Evolutionary conservation across 2,888 invertebrate species (phyloP), one percentile per base, ranked within the genome.

Genomic region (Macrophya alboannulata): DNA sequence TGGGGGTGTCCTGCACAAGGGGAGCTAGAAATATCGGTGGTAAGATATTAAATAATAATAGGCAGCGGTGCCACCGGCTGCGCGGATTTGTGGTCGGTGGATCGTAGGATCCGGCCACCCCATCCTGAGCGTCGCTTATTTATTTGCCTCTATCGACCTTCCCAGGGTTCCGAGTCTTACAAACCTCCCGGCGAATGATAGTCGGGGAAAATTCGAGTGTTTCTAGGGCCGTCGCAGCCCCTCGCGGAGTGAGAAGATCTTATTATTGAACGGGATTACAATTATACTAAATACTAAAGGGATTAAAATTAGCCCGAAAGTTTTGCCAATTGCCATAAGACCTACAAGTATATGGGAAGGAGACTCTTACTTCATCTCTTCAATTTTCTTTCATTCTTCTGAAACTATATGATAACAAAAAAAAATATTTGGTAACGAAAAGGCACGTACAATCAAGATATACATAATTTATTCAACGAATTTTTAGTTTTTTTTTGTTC

Each of bases 1-100:
- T 21, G 45, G 21, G 72, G 72, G 72, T 74, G 72, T 74, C 72
- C 55, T 55, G 55, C 45, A 45, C 72, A 43, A 45, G 45, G 72
- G 72, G 45, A 45, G 43, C 72, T 45, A 74, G 59, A 81, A 81
- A 81, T 81, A 81, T 81, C 79, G 79, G 79, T 62, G 79, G 59
- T 59, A 59, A 62, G 79, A 81, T 81, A 81, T 81, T 81, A 81
- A 81, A 81, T 62, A 81, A 81, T 77, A 77, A 77, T 77, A 77
- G 77, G 77, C 77, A 81, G 40, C 62, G 21, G 62, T 77, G 76
- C 76, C 76, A 77, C 48, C 76, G 76, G 76, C 76, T 51, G 76
- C 76, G 76, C 51, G 76, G 76, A 77, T 77, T 77, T 77, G 76
- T 77, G 76, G 51, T 77, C 79, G 81, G 81, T 62, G 81, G 62